Evolutionary conservation across 2,113 vertebrate genomes (phyloP), one percentile per base, ranked within the genome.

Genomic region (Grus americana): DNA sequence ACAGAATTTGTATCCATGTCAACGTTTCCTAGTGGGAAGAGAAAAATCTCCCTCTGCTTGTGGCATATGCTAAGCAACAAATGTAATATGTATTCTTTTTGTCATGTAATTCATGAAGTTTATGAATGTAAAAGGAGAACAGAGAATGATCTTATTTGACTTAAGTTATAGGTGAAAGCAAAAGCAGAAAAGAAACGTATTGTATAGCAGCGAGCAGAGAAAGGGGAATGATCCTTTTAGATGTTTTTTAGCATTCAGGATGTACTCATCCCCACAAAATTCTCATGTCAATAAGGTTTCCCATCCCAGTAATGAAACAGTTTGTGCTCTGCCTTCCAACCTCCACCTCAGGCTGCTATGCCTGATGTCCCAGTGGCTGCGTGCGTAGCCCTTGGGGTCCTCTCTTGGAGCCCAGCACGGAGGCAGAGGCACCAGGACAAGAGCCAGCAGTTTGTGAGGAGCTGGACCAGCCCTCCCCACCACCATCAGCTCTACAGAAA

Each of bases 351-450:
- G 76, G 49, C 40, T 78, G n/a, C 54, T 1, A 3, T 76, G 22
- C 26, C 44, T 66, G 36, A n/a, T 82, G 46, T 62, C 55, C 59
- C 14, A 27, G 17, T 13, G 44, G 49, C 16, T 74, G 65, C 30
- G 32, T 16, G 1, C 1, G 2, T 21, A 57, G 55, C 55, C 10
- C 19, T 40, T 38, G 55, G 40, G 16, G 10, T 38, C 46, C 22
- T 74, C 30, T 32, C 59, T 50, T 0, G 1, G 49, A 95, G 40
- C 20, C 32, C 46, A 66, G 70, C 40, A 65, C 0, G 0, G 54
- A 23, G 29, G 12, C 40, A 79, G 58, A 58, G 38, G n/a, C 52
- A 58, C 17, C 42, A 59, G 30, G 29, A n/a, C 26, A 47, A 75
- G 57, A 89, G 29, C 34, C 36, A 79, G 57, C 12, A 46, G 54